Base-by-base conservation (phyloP, 2,113 vertebrate genomes). In the Myrmophylax atrothorax region DNA sequence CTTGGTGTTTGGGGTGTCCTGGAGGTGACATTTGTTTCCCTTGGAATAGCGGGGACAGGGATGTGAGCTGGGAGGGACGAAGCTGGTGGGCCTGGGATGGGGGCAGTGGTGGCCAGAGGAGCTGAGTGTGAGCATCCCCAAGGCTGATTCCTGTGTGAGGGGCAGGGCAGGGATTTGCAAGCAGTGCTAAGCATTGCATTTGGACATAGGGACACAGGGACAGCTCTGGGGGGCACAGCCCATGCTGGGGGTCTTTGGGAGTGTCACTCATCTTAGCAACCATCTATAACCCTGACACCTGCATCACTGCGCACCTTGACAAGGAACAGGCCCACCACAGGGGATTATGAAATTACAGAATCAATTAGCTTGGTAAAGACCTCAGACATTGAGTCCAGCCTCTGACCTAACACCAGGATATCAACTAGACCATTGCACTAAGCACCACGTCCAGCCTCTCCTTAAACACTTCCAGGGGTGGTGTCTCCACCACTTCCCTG, bases 111-210 rank as follows among this genome's bases (percentile, higher is more conserved):
- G 28, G 28, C 20, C 19, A 5, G 40, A n/a, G 44, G 11, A 63
- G 37, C 18, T 24, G 69, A 47, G 25, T 7, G 31, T 6, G 26
- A 62, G 69, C 64, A 66, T 46, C 42, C n/a, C 20, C 0, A 2
- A 29, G 66, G 46, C 19, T 0, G 2, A 40, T 18, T 83, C 15
- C 40, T 22, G 23, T 18, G 50, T 23, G 18, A 44, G 50, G 33
- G 8, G 4, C 10, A 38, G n/a, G 33, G 24, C 0, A 4, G 31
- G 31, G 53, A 22, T 29, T 13, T 73, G 23, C 63, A 53, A 18
- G 24, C 0, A 1, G 42, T 31, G 52, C 19, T 40, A 53, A 16
- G 24, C 0, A 1, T 44, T 26, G 58, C 19, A 37, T 26, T n/a
- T 0, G 12, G 11, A 23, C 22, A 10, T 17, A n/a, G n/a, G n/a